These are phyloP conservation scores for Hecatera dysodea DNA, from an alignment of 2,888 invertebrate species.

Conservation along the genomic window DNA sequence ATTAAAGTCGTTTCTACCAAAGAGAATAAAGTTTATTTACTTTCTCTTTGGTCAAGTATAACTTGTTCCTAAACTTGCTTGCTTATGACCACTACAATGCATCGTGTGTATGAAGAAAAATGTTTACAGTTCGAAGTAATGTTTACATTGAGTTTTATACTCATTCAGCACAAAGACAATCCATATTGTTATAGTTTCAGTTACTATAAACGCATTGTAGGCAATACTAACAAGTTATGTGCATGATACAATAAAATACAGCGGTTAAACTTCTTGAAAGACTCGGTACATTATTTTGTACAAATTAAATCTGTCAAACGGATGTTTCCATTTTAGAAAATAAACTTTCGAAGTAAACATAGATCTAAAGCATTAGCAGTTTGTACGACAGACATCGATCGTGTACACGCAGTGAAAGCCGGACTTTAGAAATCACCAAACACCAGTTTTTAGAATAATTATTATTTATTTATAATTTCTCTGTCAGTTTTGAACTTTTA, in stretches of 20 bases:
- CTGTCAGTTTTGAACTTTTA: constrained; percentile 48
- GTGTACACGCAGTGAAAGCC: constrained; percentile 62
- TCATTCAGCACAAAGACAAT: constrained; percentile 54
- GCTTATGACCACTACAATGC: constrained; percentile 6
- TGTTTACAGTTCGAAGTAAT: constrained; percentile 42
- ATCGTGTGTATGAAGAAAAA: constrained; percentile 27
- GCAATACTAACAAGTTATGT: constrained; percentile 7
- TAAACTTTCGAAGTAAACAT: constrained; percentile 58
- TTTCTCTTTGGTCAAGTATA: constrained; percentile 46
- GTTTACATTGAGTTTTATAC: constrained; percentile 40
- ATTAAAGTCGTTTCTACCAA: constrained; percentile 30
- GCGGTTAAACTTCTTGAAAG: neutral
- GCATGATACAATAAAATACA: constrained; percentile 14
- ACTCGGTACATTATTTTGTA: neutral
- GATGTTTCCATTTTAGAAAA: constrained; percentile 54
- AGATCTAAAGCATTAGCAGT: constrained; percentile 41
- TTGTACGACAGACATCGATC: constrained; percentile 51
- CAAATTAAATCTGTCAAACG: constrained; percentile 19
- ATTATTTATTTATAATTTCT: constrained; percentile 53
- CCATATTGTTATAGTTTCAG: constrained; percentile 49
- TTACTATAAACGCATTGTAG: constrained; percentile 26
- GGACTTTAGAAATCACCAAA: constrained; percentile 62
- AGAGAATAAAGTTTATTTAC: constrained; percentile 37
- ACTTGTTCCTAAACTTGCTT: neutral
- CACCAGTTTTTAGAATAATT: constrained; percentile 60